Evolutionary conservation across 2,113 vertebrate species (phyloP), one percentile per base, ranked within the genome.

Genomic region (Notechis scutatus): DNA sequence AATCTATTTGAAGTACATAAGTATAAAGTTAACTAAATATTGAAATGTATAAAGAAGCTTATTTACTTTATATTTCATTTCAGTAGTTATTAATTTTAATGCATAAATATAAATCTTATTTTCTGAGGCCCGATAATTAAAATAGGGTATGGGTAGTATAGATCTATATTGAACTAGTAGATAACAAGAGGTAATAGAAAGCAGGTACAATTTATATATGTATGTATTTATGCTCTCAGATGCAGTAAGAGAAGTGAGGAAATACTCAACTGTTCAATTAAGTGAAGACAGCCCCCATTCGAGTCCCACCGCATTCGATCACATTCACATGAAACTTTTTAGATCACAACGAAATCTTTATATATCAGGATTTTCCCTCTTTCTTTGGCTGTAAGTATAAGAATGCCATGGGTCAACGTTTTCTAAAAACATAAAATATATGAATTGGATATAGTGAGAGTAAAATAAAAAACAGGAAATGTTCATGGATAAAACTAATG

Each of bases 251-350:
- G 99, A 99, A 96, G 98, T 99, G 92, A 98, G 97, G 94, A 99
- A 99, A 94, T 99, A 99, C 90, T 99, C 99, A 0, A 92, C 91
- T 0, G 23, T 96, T 47, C 97, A 98, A 6, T 91, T 94, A 45
- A 93, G 21, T 90, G 98, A 97, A 91, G 98, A 97, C 89, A 96
- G 96, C 42, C 93, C 96, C 93, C 96, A 96, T 64, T 50, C 96
- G 93, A 98, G 97, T 95, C 94, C 97, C 57, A 98, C 95, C 93
- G 93, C 97, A 91, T 98, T 97, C 64, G 99, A 99, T 96, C 98
- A 99, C 45, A 95, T 98, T 85, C 98, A 99, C 95, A 99, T 99
- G 99, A 99, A 99, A 98, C 98, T 99, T 92, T 99, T 99, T 96
- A 97, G 99, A 94, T 98, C 99, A 0, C 99, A 99, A 97, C 98